Evolutionary conservation across 1,140 invertebrate genomes (phyloP).

Genomic region (Bradysia coprophila): DNA sequence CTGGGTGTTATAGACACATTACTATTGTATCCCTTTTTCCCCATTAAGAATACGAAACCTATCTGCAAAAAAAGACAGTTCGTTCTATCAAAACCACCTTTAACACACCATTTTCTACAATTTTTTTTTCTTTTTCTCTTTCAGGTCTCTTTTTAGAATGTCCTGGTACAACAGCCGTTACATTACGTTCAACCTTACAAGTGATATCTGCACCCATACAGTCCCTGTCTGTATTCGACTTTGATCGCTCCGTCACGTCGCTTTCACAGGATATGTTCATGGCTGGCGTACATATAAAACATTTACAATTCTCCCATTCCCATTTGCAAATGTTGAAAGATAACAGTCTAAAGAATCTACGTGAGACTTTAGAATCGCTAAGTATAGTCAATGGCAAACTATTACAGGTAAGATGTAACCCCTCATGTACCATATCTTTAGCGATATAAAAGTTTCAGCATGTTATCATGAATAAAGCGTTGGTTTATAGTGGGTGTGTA

Average conservation of each 20-base stretch:
- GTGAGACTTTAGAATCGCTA: slow-evolving; percentile 56
- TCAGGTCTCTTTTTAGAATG: slow-evolving; percentile 71
- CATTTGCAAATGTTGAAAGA: slow-evolving; percentile 54
- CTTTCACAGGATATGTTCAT: slow-evolving; percentile 54
- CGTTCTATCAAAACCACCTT: too few relatives aligned
- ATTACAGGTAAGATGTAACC: slow-evolving; percentile 27
- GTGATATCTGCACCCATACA: slow-evolving; percentile 45
- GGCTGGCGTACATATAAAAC: slow-evolving; percentile 45
- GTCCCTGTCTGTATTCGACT: slow-evolving; percentile 70
- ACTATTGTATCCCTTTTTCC: too few relatives aligned
- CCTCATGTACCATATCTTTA: not conserved
- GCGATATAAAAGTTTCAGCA: not conserved
- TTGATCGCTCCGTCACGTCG: slow-evolving; percentile 52
- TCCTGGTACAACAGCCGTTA: slow-evolving; percentile 33
- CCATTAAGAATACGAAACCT: too few relatives aligned
- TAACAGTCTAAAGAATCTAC: slow-evolving; percentile 49
- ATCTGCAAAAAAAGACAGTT: too few relatives aligned
- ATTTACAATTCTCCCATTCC: slow-evolving; percentile 69
- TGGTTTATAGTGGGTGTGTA: too few relatives aligned
- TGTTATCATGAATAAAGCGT: too few relatives aligned
- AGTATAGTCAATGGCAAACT: slow-evolving; percentile 65
- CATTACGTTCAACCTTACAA: slow-evolving; percentile 27
- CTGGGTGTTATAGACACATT: too few relatives aligned
- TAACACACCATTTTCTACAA: too few relatives aligned
- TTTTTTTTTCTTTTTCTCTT: slow-evolving; percentile 8